Evolutionary conservation across 2,113 vertebrate genomes (phyloP).

Genomic region (Motacilla alba): DNA sequence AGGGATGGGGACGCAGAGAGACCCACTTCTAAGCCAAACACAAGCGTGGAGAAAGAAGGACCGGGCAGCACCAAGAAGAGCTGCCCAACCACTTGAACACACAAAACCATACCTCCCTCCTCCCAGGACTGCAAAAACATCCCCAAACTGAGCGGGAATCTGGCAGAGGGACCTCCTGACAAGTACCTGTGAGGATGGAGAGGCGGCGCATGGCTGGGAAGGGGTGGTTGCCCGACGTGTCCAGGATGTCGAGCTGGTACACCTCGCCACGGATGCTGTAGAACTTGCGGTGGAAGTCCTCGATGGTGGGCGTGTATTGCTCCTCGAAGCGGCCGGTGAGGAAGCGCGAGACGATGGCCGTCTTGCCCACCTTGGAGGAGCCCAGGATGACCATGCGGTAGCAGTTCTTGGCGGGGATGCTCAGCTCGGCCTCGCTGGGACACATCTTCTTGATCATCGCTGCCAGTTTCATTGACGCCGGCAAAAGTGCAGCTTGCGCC

Average conservation of each 20-base stretch:
- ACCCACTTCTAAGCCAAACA: neutral
- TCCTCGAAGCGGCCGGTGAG: slow-evolving; percentile 94
- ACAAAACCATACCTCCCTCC: neutral
- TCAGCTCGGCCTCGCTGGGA: slow-evolving; percentile 85
- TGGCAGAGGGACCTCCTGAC: neutral
- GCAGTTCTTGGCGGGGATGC: slow-evolving; percentile 94
- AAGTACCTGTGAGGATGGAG: slow-evolving; percentile 94
- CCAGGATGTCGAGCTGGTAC: slow-evolving; percentile 95
- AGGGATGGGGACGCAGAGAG: neutral
- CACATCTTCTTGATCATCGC: slow-evolving; percentile 97
- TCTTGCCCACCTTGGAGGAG: slow-evolving; percentile 98
- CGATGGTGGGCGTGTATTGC: slow-evolving; percentile 96
- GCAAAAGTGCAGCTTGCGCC: neutral
- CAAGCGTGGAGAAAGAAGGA: neutral
- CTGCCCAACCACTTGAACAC: neutral
- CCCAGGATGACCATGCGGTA: slow-evolving; percentile 97
- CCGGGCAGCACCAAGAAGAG: neutral
- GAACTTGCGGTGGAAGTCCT: slow-evolving; percentile 98
- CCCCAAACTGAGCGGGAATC: neutral
- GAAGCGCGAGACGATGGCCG: slow-evolving; percentile 95
- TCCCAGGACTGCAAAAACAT: neutral
- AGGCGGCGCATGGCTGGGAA: slow-evolving; percentile 97
- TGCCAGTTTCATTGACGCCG: slow-evolving; percentile 71
- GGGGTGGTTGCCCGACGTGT: slow-evolving; percentile 94
- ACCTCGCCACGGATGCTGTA: slow-evolving; percentile 96